Conservation (phyloP, 92 coral and sea anemone genomes). For the Parazoanthus swiftii region DNA sequence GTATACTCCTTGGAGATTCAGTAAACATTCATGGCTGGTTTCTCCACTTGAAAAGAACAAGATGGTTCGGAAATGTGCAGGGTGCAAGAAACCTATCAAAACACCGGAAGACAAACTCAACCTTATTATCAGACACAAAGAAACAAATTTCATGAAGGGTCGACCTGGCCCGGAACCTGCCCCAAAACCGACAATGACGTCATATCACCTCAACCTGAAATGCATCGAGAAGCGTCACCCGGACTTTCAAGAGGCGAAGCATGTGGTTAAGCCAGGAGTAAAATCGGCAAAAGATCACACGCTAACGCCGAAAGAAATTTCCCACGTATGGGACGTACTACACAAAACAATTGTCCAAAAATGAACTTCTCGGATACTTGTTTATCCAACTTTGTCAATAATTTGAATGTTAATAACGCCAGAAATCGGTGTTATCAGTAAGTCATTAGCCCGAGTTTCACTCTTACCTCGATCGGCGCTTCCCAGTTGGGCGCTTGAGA, state of each 20-base stretch:
- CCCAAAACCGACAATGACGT: background rate
- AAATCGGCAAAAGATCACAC: background rate
- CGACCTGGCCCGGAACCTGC: background rate
- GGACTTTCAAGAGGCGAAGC: background rate
- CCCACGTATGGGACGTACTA: background rate
- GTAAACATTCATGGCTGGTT: background rate
- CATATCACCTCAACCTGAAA: constrained; percentile 1
- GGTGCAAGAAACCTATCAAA: background rate
- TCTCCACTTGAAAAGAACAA: background rate
- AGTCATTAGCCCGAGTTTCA: no score
- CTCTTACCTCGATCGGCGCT: no score
- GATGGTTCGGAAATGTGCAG: background rate
- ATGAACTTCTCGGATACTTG: background rate
- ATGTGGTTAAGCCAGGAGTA: background rate
- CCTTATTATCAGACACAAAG: background rate
- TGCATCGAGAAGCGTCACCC: constrained; percentile 4
- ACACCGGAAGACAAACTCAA: background rate
- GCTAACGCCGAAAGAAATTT: background rate
- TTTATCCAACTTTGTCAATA: no score
- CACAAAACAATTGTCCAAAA: background rate
- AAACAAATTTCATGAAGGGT: background rate
- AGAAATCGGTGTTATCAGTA: no score
- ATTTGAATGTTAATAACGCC: no score
- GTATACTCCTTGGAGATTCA: background rate
- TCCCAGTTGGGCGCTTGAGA: no score